Evolutionary conservation across 1,140 invertebrate genomes (phyloP), one percentile per base, ranked within the genome.

Genomic region (Potamilus streckersoni): DNA sequence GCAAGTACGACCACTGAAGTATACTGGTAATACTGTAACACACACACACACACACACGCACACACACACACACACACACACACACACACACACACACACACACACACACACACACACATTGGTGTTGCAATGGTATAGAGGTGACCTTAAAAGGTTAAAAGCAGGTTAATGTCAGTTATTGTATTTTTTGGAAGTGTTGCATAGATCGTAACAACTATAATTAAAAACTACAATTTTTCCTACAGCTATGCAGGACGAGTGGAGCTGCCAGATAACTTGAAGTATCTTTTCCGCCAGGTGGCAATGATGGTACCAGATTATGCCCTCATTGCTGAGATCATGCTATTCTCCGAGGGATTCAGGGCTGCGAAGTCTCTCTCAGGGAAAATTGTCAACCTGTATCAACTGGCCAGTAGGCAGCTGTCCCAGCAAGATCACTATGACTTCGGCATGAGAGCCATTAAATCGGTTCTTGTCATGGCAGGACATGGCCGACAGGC

Each of bases 271-370:
- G 88, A 89, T 78, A 90, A 90, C 74, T 74, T 90, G 68, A 89
- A 90, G 79, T 94, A 95, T 0, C 86, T 96, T 5, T 97, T 97
- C 86, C 92, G 96, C 69, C 95, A 95, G 0, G 94, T 97, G 72
- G 93, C 95, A 2, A 97, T 97, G 96, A 97, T 97, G 95, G 95
- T 97, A 71, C 96, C 96, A 0, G 95, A 97, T 91, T 96, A 96
- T 85, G 94, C 93, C 12, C 91, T 96, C 16, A 97, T 97, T 80
- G 95, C 95, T 8, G 96, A 97, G 91, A 95, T 97, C 19, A 96
- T 95, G 75, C 90, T 97, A 2, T 97, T 96, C 87, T 96, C 96
- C 0, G 95, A 96, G 90, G 96, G 96, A 19, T 97, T 97, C 84
- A 94, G 95, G 82, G 93, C 94, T 13, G 95, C 95, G 4, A 96